Evolutionary conservation across 2,797 vertebrate genomes (phyloP), one percentile per base, ranked within the genome.

Genomic region (Gastrophryne carolinensis): DNA sequence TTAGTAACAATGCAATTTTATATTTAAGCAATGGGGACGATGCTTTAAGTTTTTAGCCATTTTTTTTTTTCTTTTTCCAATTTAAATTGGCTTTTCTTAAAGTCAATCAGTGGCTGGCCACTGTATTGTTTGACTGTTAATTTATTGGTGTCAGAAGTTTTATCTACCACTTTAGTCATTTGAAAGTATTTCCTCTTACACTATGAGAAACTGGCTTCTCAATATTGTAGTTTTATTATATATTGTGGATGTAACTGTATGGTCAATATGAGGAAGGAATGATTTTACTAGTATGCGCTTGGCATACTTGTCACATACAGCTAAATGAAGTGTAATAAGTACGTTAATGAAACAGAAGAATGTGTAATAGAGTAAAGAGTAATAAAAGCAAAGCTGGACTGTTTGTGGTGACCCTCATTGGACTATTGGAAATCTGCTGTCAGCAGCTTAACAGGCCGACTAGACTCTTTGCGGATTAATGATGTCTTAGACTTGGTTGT

Each of bases 1-100:
- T 90, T 87, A 87, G 86, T 91, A 87, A 88, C 77, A 83, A 75
- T 74, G 86, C 81, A 80, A 76, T 88, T 91, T 92, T 88, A 84
- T 90, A 91, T 91, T 89, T 90, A 90, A 91, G 89, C 83, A 82
- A 87, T 69, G 94, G 95, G 94, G 95, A 97, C 93, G 94, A 92
- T 91, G 92, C 93, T 95, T 94, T 93, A 92, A 91, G 90, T 91
- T 94, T 95, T 91, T 90, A n/a, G 86, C 88, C 88, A 84, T 89
- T 44, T 50, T 66, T 32, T 66, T 74, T 58, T 58, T 35, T 27
- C 12, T 39, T 23, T 56, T 47, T 17, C 50, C 13, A 49, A 49
- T 65, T 64, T 82, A 77, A 82, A 83, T 84, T 89, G 89, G 89
- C 89, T 89, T 92, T 92, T 88, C 86, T 89, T 86, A 84, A 84